Evolutionary conservation across 30 jellyfish, hydroid and myxozoan genomes (phyloP), one percentile per base, ranked within the genome.

Genomic region (Phacellophora camtschatica): DNA sequence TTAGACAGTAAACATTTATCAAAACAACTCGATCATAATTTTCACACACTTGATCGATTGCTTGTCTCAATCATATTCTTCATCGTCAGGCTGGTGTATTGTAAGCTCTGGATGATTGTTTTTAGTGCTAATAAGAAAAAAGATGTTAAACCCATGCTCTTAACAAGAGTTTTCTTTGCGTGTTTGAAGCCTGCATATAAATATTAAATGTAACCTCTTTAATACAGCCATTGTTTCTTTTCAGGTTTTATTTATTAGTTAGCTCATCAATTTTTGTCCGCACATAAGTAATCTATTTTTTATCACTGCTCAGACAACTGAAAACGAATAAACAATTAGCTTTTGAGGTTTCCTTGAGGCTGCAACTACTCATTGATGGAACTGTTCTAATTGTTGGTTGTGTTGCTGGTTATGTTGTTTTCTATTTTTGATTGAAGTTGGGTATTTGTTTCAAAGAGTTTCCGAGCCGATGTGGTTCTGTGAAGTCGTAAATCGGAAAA

Each of bases 81-180:
- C 22, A 30, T 49, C 64, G 22, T 49, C 64, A 49, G 5, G 6
- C 22, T 49, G n/a, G 22, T 15, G n/a, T 49, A 49, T 49, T 49
- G 22, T 49, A 30, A 15, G 29, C n/a, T 15, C 29, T 29, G 41
- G 11, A 19, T 25, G 82, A 67, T 42, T 42, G n/a, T 29, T 67
- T 43, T 67, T 34, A 39, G 15, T 43, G 82, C 67, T 67, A 67
- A 67, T 42, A 36, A 16, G 48, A 49, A 67, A 28, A n/a, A 13
- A 25, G 82, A 24, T 66, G 46, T 32, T 48, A 25, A 36, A 67
- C 20, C 18, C 41, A 15, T 41, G 42, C 66, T 25, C 67, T 4
- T 15, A 49, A 15, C 29, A 49, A 49, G n/a, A 49, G 29, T 25
- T 12, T 49, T 29, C 22, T 15, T 15, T 15, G 64, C n/a, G n/a